Percentiles rank a stretch among this genome's conserved stretches.
These are phyloP conservation scores for Lasiurus cinereus DNA, from an alignment of 2,113 vertebrate genomes.

Conservation along the genomic window DNA sequence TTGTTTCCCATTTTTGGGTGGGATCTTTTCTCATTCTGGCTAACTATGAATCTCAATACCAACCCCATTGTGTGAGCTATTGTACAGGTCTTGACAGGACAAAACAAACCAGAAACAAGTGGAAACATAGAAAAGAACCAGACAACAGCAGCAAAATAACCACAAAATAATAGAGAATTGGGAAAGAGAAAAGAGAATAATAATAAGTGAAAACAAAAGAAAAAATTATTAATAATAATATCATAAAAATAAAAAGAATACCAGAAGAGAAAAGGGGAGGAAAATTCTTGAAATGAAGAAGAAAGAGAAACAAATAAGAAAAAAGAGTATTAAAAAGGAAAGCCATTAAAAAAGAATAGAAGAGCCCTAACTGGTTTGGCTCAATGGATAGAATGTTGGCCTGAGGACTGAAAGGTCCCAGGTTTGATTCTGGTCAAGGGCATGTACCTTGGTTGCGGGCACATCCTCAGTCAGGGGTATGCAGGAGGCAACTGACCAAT, in stretches of 20 bases:
- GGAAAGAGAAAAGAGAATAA: neutral
- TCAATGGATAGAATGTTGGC: no score
- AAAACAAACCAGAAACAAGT: neutral
- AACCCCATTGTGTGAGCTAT: neutral
- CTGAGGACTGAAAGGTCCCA: no score
- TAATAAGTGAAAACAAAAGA: neutral
- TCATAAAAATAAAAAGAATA: neutral
- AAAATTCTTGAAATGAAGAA: neutral
- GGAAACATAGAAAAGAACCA: neutral
- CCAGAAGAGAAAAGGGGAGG: neutral
- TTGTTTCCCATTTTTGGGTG: neutral
- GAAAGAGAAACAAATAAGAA: neutral
- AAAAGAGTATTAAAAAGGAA: neutral
- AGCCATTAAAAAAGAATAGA: neutral
- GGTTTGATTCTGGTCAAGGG: no score
- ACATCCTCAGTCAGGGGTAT: no score
- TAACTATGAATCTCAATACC: neutral
- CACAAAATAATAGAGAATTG: neutral
- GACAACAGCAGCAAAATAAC: neutral
- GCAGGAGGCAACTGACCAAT: no score
- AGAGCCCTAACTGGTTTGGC: no score
- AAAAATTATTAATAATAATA: neutral
- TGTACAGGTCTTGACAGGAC: neutral
- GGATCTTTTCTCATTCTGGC: neutral
- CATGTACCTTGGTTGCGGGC: no score